Evolutionary conservation across 2,113 vertebrate genomes (phyloP), one percentile per base, ranked within the genome.

Genomic region (Lampris megalopsis): DNA sequence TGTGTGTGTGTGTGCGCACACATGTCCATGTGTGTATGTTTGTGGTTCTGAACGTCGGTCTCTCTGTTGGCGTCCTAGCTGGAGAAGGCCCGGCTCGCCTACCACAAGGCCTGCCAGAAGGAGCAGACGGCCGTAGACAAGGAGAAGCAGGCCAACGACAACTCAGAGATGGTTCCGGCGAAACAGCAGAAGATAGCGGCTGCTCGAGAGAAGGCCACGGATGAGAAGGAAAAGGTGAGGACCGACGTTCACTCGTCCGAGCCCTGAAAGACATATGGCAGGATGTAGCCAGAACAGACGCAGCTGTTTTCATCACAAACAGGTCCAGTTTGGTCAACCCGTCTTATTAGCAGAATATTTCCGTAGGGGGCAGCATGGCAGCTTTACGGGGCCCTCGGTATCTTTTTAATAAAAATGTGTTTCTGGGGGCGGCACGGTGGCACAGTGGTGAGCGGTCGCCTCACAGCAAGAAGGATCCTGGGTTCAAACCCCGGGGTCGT

Each of bases 41-140:
- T 63, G 9, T 40, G 50, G 13, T 35, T 13, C 52, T 45, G 52
- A 9, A 41, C 3, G 36, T 43, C 40, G 48, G 9, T 24, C 4
- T 24, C 9, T 40, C 24, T 60, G 56, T n/a, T 58, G 40, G 13
- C 53, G 13, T 64, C 52, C 8, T 43, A 96, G 94, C 84, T 95
- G 88, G 94, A 95, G 68, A 93, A 94, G 71, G 91, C 86, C 40
- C 73, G 84, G 11, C 78, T 38, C 5, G 81, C 71, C 0, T 96
- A 93, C 83, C 94, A 95, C 76, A 94, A 93, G 80, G 83, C 81
- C 1, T 91, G 92, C 75, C 93, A 91, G 82, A 94, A 60, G 65
- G 91, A 79, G 73, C 89, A 93, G 56, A 73, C 68, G 1, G 91
- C 93, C 13, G 57, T 90, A 0, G 88, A 94, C 10, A 93, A 86